phyloP scores from a whole-genome alignment of 2,888 invertebrate species.

The Andrena flavipes region DNA sequence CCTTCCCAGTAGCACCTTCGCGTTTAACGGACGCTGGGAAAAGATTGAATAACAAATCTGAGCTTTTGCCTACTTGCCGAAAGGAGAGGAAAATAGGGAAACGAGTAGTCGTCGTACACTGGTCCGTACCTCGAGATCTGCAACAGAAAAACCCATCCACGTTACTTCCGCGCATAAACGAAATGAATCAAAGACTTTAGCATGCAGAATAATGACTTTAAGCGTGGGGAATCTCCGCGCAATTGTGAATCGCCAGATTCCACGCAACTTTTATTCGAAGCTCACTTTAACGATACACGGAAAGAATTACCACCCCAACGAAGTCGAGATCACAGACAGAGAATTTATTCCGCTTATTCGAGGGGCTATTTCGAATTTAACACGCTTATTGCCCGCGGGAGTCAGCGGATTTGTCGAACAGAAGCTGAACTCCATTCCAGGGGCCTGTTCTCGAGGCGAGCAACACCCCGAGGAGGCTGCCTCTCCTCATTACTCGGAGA shows the following conservation, averaged over 20 bases:
- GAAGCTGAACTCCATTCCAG: background rate
- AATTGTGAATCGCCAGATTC: too few species aligned
- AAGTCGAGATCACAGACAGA: background rate
- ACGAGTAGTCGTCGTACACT: background rate
- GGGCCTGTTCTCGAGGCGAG: constrained; percentile 5
- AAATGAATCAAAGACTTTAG: background rate
- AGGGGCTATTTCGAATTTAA: constrained; percentile 10
- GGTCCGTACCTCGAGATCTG: constrained; percentile 43
- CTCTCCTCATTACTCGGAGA: constrained; percentile 28
- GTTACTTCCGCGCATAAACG: background rate
- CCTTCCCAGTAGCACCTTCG: constrained; percentile 30
- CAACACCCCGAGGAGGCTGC: background rate
- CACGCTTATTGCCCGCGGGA: background rate
- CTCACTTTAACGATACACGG: background rate
- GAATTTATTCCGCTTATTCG: constrained; percentile 13
- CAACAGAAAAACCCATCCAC: constrained; percentile 29
- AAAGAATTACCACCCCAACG: background rate
- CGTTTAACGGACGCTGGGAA: constrained; percentile 31
- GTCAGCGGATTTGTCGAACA: constrained; percentile 6
- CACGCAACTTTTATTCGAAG: background rate
- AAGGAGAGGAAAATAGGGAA: too few species aligned
- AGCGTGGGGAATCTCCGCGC: too few species aligned
- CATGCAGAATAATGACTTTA: too few species aligned
- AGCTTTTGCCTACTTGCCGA: background rate
- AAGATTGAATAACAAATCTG: constrained; percentile 51